Conservation (phyloP, 2,797 vertebrate genomes). For the Oreochromis mossambicus region DNA sequence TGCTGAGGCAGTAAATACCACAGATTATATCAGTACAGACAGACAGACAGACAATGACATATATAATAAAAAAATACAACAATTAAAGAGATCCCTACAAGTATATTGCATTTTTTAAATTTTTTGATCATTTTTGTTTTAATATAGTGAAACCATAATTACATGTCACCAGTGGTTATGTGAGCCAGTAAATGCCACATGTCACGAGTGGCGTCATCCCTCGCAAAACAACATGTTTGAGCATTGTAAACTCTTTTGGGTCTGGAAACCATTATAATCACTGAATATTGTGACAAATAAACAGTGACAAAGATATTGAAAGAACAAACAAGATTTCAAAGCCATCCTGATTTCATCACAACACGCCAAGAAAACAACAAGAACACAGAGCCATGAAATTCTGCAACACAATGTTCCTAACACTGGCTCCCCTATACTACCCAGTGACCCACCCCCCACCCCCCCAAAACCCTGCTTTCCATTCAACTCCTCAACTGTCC, state of each 20-base stretch:
- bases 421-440: conserved; percentile 45
- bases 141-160: neutral
- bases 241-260: neutral
- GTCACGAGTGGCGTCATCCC: neutral
- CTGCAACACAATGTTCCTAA: conserved; percentile 40
- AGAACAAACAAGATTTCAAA: neutral
- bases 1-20: neutral
- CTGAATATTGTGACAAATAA: neutral
- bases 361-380: neutral
- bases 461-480: conserved; percentile 37
- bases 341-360: conserved; percentile 6
- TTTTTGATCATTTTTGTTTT: neutral
- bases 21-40: neutral
- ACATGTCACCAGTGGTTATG: neutral
- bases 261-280: neutral
- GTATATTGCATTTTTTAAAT: neutral
- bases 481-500: conserved; percentile 62
- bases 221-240: neutral
- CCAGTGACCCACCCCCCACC: conserved; percentile 2
- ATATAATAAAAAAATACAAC: neutral
- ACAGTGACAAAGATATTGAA: neutral
- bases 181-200: neutral
- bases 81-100: neutral
- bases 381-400: conserved; percentile 30
- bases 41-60: neutral